Conservation (phyloP, 2,113 vertebrate genomes). For the Zosterops japonicus region DNA sequence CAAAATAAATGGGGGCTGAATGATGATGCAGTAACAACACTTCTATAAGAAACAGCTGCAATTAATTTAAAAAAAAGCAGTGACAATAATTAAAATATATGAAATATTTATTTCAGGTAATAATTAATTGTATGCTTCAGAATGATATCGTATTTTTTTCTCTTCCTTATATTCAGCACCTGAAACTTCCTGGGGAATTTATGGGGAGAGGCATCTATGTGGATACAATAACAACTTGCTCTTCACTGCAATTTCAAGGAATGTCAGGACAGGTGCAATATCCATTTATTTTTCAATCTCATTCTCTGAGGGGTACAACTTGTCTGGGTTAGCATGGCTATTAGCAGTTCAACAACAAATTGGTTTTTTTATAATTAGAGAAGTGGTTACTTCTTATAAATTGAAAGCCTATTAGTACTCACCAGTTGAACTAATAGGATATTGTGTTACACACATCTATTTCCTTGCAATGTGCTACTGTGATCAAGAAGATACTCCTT, state of each 20-base stretch:
- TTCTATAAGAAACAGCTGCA: background rate
- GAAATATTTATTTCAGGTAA: background rate
- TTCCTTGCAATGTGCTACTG: background rate
- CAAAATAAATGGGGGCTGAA: background rate
- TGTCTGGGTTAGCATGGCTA: background rate
- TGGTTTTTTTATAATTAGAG: background rate
- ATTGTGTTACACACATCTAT: background rate
- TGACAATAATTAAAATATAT: constrained; percentile 2
- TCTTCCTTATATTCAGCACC: background rate
- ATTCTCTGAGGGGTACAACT: background rate
- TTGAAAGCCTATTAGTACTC: background rate
- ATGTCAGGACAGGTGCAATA: background rate
- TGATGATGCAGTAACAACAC: background rate
- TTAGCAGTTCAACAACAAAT: background rate
- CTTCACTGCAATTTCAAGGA: background rate
- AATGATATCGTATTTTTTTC: background rate
- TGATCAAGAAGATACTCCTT: background rate
- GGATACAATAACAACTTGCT: background rate
- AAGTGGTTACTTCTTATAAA: background rate
- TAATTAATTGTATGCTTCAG: background rate
- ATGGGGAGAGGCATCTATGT: background rate
- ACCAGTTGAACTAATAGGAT: background rate
- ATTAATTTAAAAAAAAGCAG: constrained; percentile 6
- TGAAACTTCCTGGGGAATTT: background rate
- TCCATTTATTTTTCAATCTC: background rate